Evolutionary conservation across 2,888 invertebrate species (phyloP).

Genomic region (Cryptophagus acutangulus): DNA sequence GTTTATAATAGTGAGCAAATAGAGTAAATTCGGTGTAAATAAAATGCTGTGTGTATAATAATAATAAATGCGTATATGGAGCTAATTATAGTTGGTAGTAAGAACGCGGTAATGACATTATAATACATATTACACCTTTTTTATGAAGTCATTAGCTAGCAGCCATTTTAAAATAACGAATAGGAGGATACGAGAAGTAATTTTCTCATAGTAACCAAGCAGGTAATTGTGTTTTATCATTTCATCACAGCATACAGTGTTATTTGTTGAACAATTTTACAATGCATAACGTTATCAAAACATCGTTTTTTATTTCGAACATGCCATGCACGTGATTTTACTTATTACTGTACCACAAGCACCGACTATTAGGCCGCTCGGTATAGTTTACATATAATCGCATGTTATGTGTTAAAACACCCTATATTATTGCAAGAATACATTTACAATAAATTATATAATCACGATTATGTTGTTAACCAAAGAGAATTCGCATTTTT

Average conservation of each 20-base stretch:
- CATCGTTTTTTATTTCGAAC: background rate
- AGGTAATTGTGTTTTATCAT: slow-evolving; percentile 13
- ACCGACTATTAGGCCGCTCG: background rate
- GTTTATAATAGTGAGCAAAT: background rate
- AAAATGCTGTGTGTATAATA: background rate
- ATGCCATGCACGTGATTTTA: background rate
- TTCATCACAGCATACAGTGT: background rate
- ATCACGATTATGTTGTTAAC: no score
- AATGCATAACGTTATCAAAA: background rate
- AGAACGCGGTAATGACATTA: slow-evolving; percentile 1
- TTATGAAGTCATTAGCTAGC: slow-evolving; percentile 18
- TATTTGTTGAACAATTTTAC: slow-evolving; percentile 1
- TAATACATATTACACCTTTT: slow-evolving; percentile 18
- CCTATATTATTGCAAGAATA: slow-evolving; percentile 12
- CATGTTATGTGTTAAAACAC: background rate
- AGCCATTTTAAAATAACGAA: slow-evolving; percentile 12
- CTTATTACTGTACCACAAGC: slow-evolving; percentile 1
- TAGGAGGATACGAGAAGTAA: slow-evolving; percentile 13
- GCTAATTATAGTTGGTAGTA: background rate
- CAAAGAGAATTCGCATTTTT: no score
- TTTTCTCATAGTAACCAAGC: slow-evolving; percentile 19
- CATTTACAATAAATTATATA: slow-evolving; percentile 24
- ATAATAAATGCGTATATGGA: background rate
- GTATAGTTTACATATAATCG: background rate
- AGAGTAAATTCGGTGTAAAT: background rate